Evolutionary conservation across 2,888 invertebrate genomes (phyloP).

Genomic region (Temnothorax unifasciatus): DNA sequence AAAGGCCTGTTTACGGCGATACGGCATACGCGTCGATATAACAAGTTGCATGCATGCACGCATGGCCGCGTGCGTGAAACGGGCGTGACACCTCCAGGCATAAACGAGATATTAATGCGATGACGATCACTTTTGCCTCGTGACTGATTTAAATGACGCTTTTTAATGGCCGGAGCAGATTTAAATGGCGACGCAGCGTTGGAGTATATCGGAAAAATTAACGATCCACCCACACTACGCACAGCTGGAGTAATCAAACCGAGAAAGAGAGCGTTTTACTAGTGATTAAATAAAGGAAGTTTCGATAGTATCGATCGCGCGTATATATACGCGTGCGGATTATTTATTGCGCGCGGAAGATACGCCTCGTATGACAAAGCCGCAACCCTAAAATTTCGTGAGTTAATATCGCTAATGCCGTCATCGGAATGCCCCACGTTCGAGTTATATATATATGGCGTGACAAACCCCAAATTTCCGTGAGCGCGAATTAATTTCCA

Average conservation of each 20-base stretch:
- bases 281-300: constrained; percentile 4
- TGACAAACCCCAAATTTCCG: constrained; percentile 15
- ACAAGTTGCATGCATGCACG: constrained; percentile 24
- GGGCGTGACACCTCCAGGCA: constrained; percentile 29
- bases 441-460: neutral
- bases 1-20: constrained; percentile 19
- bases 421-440: neutral
- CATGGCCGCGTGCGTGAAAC: constrained; percentile 36
- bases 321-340: neutral
- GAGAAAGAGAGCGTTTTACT: neutral
- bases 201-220: neutral
- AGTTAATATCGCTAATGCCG: constrained; percentile 23
- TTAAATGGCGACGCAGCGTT: neutral
- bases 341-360: constrained; percentile 13
- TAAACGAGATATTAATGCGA: constrained; percentile 36
- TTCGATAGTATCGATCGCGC: neutral
- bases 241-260: neutral
- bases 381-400: constrained; percentile 19
- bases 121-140: constrained; percentile 30
- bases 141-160: constrained; percentile 44
- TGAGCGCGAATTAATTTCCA: constrained; percentile 9
- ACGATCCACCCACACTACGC: neutral
- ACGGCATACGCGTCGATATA: constrained; percentile 12
- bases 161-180: constrained; percentile 20
- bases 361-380: neutral